phyloP scores from a whole-genome alignment of 2,888 invertebrate species.

The Glyphotaelius pellucidus region DNA sequence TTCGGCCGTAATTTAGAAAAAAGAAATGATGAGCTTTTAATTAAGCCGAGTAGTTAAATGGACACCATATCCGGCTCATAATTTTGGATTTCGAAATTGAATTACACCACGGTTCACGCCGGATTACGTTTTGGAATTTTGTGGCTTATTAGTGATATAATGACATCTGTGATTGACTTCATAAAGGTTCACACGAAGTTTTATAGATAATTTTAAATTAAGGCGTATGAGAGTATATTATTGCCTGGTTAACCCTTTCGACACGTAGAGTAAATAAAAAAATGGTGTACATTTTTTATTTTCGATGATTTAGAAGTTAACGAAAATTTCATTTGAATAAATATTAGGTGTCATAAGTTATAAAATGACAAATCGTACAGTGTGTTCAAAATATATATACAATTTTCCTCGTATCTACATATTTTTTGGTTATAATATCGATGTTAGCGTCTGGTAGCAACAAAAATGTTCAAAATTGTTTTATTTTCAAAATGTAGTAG shows the following conservation, averaged over 20 bases:
- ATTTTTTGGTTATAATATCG: no score
- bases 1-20: background rate
- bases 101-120: conserved; percentile 13
- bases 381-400: no score
- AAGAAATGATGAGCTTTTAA: conserved; percentile 48
- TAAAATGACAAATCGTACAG: no score
- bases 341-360: no score
- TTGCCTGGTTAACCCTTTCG: background rate
- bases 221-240: background rate
- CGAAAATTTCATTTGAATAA: no score
- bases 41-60: conserved; percentile 34
- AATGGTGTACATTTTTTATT: no score
- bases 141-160: conserved; percentile 19
- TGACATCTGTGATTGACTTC: conserved; percentile 17
- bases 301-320: no score
- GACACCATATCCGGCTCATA: conserved; percentile 30
- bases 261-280: no score
- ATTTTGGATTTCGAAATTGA: conserved; percentile 8
- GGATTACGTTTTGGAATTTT: background rate
- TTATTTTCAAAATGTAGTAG: no score
- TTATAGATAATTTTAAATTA: background rate
- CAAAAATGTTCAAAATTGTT: no score
- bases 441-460: no score
- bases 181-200: background rate
- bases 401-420: no score